Conservation (phyloP, 1,140 invertebrate species). For the Zaprionus vittiger region DNA sequence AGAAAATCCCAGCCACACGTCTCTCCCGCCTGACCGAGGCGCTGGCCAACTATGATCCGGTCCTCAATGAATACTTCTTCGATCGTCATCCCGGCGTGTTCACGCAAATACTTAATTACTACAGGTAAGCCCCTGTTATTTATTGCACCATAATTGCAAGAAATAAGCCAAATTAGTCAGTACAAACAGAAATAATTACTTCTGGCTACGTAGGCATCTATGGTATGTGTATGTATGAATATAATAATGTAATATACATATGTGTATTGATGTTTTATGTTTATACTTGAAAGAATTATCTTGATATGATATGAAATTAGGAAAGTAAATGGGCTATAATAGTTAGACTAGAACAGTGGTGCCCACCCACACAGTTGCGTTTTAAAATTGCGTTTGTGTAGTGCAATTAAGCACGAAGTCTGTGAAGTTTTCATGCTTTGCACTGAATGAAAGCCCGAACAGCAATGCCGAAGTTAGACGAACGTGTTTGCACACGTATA, state of each 20-base stretch:
- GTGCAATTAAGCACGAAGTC: no score
- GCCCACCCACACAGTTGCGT: no score
- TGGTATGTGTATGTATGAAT: not conserved
- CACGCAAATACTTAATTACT: slow-evolving; percentile 96
- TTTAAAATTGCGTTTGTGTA: no score
- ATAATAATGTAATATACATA: not conserved
- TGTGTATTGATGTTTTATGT: not conserved
- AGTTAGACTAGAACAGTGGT: no score
- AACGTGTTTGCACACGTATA: no score
- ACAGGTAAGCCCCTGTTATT: slow-evolving; percentile 86
- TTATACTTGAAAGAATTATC: not conserved
- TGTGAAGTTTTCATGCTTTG: no score
- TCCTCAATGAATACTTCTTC: slow-evolving; percentile 99
- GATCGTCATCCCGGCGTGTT: slow-evolving; percentile 99
- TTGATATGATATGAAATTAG: no score
- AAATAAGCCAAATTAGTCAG: slow-evolving; percentile 6
- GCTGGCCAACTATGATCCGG: slow-evolving; percentile 97
- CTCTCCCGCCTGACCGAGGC: slow-evolving; percentile 95
- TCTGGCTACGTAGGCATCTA: not conserved
- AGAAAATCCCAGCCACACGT: slow-evolving; percentile 97
- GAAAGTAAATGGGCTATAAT: no score
- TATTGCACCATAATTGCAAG: slow-evolving; percentile 6
- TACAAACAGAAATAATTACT: not conserved
- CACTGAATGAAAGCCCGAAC: no score
- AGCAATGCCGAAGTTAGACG: no score